Base-by-base conservation (phyloP, 1,140 invertebrate genomes). In the Anastrepha ludens region DNA sequence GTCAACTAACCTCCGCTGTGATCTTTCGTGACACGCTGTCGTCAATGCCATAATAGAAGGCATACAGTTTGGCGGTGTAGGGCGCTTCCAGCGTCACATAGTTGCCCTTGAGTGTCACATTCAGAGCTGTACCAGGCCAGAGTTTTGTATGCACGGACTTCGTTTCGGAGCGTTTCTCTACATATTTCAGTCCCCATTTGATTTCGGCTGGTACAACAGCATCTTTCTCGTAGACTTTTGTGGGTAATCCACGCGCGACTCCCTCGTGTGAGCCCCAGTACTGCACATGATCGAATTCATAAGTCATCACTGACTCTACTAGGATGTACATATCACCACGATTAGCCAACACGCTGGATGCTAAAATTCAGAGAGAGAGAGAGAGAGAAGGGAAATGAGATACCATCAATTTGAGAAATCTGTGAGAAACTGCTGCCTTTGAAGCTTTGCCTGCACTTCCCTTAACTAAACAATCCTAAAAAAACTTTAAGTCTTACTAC, bases 251-350 rank as follows among this genome's bases (percentile, higher is more conserved):
- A 86, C 95, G 96, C 6, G 96, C 94, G 87, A 97, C 95, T 0
- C 95, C 96, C 88, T 96, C 95, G 1, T 96, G 96, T 87, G 97
- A 96, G 44, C 97, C 97, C 96, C 97, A 97, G 90, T 96, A 96
- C 81, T 96, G 93, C 0, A 94, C 94, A 87, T 97, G 95, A 65
- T 95, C 95, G 88, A 95, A 96, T 15, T 95, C 94, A 91, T 96
- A 97, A 88, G 93, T 94, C 58, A 97, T 95, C 39, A 96, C 96
- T 65, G 96, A 95, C 58, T 96, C 96, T 39, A 97, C 94, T 2
- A 94, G 88, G 88, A 92, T 91, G 87, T 93, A 92, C 58, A 93
- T 91, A 13, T 94, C 94, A 41, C 94, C 95, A 7, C 93, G 93
- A 89, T 97, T 98, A 67, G 93, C 94, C 86, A 98, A 94, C 17